phyloP scores from a whole-genome alignment of 2,888 invertebrate genomes.

The Orchesellides sinensis region DNA sequence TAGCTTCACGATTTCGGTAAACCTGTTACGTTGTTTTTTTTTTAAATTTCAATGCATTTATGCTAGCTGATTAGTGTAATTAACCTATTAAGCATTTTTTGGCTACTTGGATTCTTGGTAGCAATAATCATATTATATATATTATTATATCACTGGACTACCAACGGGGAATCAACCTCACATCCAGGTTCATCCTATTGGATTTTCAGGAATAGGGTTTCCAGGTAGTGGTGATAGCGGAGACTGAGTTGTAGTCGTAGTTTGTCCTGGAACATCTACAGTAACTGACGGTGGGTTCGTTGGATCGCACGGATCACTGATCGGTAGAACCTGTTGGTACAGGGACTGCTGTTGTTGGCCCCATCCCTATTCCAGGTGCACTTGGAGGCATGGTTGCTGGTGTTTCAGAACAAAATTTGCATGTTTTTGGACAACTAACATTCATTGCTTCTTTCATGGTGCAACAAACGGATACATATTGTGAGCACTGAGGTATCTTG shows the following conservation, averaged over 20 bases:
- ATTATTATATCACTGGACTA: no score
- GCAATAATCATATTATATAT: no score
- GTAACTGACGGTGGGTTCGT: conserved; percentile 45
- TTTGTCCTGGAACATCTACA: conserved; percentile 34
- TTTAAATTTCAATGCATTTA: no score
- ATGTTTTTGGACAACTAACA: conserved; percentile 46
- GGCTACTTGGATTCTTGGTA: no score
- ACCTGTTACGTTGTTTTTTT: no score
- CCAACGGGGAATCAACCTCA: no score
- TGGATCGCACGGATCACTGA: conserved; percentile 46
- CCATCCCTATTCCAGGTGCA: neutral
- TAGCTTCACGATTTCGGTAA: no score
- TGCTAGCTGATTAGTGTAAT: no score
- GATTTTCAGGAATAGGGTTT: neutral
- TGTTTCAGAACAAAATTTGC: conserved; percentile 51
- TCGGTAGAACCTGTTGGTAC: conserved; percentile 25
- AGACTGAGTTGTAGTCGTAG: conserved; percentile 37
- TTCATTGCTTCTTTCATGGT: conserved; percentile 55
- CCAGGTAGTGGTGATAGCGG: conserved; percentile 7
- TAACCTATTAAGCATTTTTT: no score
- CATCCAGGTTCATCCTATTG: no score
- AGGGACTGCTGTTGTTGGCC: neutral
- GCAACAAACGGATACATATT: conserved; percentile 31
- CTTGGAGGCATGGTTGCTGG: conserved; percentile 8
- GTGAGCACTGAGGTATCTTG: conserved; percentile 39